Conservation (phyloP, 2,113 vertebrate species). For the Plotosus lineatus region DNA sequence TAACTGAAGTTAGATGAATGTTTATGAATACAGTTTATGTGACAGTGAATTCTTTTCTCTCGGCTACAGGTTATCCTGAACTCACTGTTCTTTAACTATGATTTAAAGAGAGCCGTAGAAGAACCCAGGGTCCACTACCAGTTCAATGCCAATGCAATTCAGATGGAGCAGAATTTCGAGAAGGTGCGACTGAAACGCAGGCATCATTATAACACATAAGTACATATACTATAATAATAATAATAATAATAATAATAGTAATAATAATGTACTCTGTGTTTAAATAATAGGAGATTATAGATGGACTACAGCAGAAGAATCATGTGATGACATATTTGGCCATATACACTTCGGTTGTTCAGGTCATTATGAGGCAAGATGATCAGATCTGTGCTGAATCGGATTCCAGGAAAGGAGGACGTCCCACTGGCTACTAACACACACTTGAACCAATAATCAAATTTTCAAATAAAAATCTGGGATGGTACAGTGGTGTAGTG, state of each 20-base stretch:
- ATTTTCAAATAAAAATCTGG: no score
- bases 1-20: no score
- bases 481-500: no score
- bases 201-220: neutral
- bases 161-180: slow-evolving; percentile 77
- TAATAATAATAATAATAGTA: neutral
- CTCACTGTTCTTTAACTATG: no score
- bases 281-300: slow-evolving; percentile 64
- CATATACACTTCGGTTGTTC: slow-evolving; percentile 69
- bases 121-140: no score
- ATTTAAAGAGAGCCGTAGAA: no score
- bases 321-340: slow-evolving; percentile 68
- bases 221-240: neutral
- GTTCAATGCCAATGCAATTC: no score
- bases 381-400: slow-evolving; percentile 59
- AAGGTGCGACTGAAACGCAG: slow-evolving; percentile 58
- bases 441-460: neutral
- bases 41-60: no score
- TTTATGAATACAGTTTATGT: no score
- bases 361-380: slow-evolving; percentile 68
- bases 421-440: slow-evolving; percentile 75
- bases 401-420: slow-evolving; percentile 73
- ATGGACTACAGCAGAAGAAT: slow-evolving; percentile 73
- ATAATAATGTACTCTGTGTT: neutral
- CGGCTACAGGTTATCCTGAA: no score